Percentiles rank a stretch among this genome's conserved stretches.
These are phyloP conservation scores for Xenops minutus DNA, from an alignment of 2,797 vertebrate genomes.

Conservation along the genomic window DNA sequence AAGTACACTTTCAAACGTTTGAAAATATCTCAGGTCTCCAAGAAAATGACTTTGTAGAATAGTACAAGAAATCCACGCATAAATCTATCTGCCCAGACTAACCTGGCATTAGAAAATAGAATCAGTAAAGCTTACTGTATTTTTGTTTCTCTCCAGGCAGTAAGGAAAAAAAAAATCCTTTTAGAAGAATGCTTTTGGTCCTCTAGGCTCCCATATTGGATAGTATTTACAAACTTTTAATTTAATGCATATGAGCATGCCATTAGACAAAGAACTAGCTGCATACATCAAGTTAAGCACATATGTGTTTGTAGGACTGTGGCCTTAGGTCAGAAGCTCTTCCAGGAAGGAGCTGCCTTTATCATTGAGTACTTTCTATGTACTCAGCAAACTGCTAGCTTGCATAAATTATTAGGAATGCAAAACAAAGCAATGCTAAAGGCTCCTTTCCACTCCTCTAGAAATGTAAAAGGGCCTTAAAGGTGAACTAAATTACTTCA, in stretches of 20 bases:
- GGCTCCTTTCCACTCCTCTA: background rate
- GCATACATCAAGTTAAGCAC: background rate
- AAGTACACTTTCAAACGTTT: background rate
- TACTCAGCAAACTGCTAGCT: background rate
- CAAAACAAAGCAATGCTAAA: background rate
- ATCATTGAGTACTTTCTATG: background rate
- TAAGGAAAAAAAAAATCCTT: background rate
- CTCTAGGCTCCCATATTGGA: background rate
- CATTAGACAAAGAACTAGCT: background rate
- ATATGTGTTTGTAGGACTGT: background rate
- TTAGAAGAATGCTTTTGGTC: background rate
- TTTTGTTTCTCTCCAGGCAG: background rate
- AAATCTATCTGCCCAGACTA: background rate
- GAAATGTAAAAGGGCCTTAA: background rate
- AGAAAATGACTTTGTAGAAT: background rate
- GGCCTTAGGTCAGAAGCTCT: slow-evolving; percentile 8
- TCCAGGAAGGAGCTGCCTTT: background rate
- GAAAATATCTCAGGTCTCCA: background rate
- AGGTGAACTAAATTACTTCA: background rate
- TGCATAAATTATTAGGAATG: slow-evolving; percentile 11
- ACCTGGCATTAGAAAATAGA: background rate
- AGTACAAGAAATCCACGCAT: background rate
- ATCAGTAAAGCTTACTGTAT: background rate
- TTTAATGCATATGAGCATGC: background rate
- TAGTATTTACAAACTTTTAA: background rate